Evolutionary conservation across 2,888 invertebrate genomes (phyloP), one percentile per base, ranked within the genome.

Genomic region (Heliconius cydno): DNA sequence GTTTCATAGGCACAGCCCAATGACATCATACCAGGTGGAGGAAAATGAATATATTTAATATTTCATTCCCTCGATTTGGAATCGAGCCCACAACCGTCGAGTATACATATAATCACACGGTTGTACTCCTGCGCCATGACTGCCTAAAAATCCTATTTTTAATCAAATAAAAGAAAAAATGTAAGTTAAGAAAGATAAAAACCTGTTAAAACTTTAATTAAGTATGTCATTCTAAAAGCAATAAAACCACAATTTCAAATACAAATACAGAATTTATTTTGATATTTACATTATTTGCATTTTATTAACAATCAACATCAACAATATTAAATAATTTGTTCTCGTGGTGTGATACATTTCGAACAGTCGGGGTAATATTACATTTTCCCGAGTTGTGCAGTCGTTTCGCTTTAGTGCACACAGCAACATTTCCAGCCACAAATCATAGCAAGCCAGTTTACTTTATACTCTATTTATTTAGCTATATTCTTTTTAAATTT

Each of bases 251-350:
- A 60, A 30, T 34, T 76, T 96, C 96, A 96, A 96, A 96, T 96
- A 96, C 96, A 96, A 96, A 96, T 96, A 96, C 96, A 96, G 96
- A 96, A 96, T 96, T 96, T 96, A 96, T 95, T 95, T 95, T 94
- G 95, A 94, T 96, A 96, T 96, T 96, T 96, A 96, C 96, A 96
- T 96, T 96, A 96, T 96, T 96, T 96, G 96, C 96, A 96, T 96
- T 96, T 96, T 96, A 96, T 96, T 96, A 96, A 96, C 96, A 96
- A 96, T 96, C 95, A 96, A 96, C 96, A 96, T 96, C 96, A 97
- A 96, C 96, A 97, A 95, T 96, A 96, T 96, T 96, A 94, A 95
- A 95, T 96, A 94, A 95, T 95, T 95, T 94, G 92, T 94, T 92
- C 88, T 92, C 89, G 93, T 92, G 94, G 92, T 94, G 94, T 93